A percentile compares a stretch with the other conserved stretches of the same genome.
phyloP scores from a whole-genome alignment of 2,797 vertebrate genomes.

The Trematomus bernacchii region DNA sequence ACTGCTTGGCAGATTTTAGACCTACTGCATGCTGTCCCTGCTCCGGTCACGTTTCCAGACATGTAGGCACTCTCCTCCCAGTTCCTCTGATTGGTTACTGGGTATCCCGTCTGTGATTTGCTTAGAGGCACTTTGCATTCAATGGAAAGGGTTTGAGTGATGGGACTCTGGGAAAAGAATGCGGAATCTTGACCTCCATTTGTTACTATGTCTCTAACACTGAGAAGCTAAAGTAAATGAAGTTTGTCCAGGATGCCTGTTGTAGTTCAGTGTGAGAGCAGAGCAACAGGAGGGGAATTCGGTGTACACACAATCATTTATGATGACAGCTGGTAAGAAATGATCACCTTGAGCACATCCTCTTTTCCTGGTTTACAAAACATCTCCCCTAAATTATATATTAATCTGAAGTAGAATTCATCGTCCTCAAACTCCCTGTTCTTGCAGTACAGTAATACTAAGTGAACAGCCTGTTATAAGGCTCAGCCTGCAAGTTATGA shows the following conservation, averaged over 20 bases:
- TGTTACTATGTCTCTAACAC: background rate
- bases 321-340: background rate
- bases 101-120: background rate
- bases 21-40: background rate
- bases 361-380: background rate
- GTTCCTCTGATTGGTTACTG: constrained; percentile 63
- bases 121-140: constrained; percentile 11
- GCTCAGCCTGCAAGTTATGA: background rate
- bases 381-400: no score
- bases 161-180: background rate
- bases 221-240: background rate
- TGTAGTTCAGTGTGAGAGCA: background rate
- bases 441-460: no score
- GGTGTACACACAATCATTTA: background rate
- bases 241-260: background rate
- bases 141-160: background rate
- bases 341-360: no score
- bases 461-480: background rate
- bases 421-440: background rate
- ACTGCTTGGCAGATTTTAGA: background rate
- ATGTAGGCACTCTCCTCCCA: constrained; percentile 56
- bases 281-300: background rate
- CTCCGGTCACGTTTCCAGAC: constrained; percentile 70
- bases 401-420: no score
- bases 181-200: constrained; percentile 11